Evolutionary conservation across 2,113 vertebrate species (phyloP).

Genomic region (Myrmecobius fasciatus): DNA sequence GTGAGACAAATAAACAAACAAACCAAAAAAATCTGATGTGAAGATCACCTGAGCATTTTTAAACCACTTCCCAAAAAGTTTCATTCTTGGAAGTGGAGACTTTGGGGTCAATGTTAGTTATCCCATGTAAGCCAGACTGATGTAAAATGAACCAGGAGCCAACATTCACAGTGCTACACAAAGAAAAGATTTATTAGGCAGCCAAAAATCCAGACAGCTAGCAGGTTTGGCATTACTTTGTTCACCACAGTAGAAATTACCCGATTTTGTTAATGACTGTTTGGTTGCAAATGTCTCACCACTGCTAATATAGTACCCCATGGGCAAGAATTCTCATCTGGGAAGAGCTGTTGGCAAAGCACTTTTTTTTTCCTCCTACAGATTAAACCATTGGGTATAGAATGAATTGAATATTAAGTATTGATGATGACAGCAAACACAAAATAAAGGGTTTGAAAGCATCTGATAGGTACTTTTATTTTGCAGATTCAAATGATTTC

Average conservation of each 20-base stretch:
- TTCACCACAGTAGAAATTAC: constrained; percentile 83
- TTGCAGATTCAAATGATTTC: constrained; percentile 33
- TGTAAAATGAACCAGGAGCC: constrained; percentile 63
- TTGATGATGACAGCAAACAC: constrained; percentile 49
- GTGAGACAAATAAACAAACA: background rate
- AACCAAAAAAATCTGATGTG: background rate
- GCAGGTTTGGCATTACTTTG: constrained; percentile 80
- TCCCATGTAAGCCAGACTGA: constrained; percentile 62
- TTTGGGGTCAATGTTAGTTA: constrained; percentile 58
- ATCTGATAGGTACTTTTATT: constrained; percentile 54
- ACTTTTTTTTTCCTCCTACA: constrained; percentile 64
- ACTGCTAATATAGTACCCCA: constrained; percentile 71
- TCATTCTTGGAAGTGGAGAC: constrained; percentile 32
- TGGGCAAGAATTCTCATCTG: constrained; percentile 76
- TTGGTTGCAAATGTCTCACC: constrained; percentile 81
- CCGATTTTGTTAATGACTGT: constrained; percentile 81
- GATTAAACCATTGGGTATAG: constrained; percentile 78
- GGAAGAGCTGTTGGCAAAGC: constrained; percentile 70
- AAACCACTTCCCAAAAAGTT: constrained; percentile 5
- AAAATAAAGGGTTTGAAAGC: constrained; percentile 37
- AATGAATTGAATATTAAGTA: constrained; percentile 64
- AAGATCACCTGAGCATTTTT: background rate
- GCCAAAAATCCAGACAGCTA: constrained; percentile 82
- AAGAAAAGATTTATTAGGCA: constrained; percentile 75
- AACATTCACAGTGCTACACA: constrained; percentile 71